A percentile compares a stretch with the other conserved stretches of the same genome.
Evolutionary conservation across 1,140 invertebrate genomes (phyloP).

Genomic region (Megalopta genalis): DNA sequence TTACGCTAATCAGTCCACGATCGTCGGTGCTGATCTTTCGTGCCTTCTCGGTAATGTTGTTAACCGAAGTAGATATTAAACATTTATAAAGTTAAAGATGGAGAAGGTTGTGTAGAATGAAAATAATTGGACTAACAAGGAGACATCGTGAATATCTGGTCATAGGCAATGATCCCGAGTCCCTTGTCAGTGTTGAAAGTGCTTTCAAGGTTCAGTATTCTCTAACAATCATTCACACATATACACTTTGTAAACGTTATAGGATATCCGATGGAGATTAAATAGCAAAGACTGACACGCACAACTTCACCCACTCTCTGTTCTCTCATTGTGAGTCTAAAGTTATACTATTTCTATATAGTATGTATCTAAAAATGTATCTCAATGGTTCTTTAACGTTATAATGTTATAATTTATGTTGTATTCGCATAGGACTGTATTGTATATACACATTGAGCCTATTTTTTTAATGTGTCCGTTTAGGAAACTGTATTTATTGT

Average conservation of each 20-base stretch:
- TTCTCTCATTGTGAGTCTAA: conserved; percentile 9
- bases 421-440: conserved; percentile 11
- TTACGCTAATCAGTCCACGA: conserved; percentile 78
- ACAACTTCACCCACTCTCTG: conserved; percentile 23
- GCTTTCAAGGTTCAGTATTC: conserved; percentile 28
- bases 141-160: not conserved
- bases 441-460: conserved; percentile 45
- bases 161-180: not conserved
- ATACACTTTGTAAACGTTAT: not conserved
- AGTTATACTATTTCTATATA: not conserved
- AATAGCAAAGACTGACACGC: conserved; percentile 46
- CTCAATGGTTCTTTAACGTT: not conserved
- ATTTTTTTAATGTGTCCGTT: conserved; percentile 41
- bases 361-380: not conserved
- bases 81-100: not conserved
- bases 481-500: conserved; percentile 40
- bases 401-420: conserved; percentile 21
- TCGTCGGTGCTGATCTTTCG: conserved; percentile 75
- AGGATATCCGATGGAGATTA: conserved; percentile 27
- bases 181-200: conserved; percentile 15
- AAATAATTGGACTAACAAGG: not conserved
- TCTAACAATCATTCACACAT: conserved; percentile 5
- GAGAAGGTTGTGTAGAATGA: not conserved
- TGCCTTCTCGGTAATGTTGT: conserved; percentile 73
- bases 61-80: conserved; percentile 76